Evolutionary conservation across 2,113 vertebrate genomes (phyloP).

Genomic region (Eurystomus gularis): DNA sequence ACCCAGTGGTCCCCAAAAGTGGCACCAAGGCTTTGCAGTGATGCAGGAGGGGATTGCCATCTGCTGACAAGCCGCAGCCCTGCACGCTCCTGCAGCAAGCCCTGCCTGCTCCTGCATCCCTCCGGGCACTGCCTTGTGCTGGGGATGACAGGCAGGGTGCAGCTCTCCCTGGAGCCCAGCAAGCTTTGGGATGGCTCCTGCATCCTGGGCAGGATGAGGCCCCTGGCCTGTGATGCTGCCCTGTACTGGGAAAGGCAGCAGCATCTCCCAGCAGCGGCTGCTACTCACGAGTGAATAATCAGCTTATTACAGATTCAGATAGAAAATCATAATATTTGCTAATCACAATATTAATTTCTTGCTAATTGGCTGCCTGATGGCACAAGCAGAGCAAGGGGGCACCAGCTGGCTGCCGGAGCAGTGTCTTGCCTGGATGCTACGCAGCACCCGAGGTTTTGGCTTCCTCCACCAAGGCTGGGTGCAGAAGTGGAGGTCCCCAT

Average conservation of each 20-base stretch:
- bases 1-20: background rate
- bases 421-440: background rate
- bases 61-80: slow-evolving; percentile 48
- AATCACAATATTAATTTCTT: slow-evolving; percentile 65
- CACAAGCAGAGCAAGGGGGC: slow-evolving; percentile 46
- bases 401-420: slow-evolving; percentile 35
- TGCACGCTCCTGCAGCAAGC: background rate
- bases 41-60: slow-evolving; percentile 49
- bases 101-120: background rate
- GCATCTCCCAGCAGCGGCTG: background rate
- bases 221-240: background rate
- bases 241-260: background rate
- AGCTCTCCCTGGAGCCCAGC: background rate
- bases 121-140: background rate
- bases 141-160: background rate
- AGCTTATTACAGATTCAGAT: slow-evolving; percentile 45
- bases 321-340: slow-evolving; percentile 64
- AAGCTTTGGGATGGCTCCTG: accelerated
- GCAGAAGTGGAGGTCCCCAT: background rate
- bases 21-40: background rate
- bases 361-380: slow-evolving; percentile 64
- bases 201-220: background rate
- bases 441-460: background rate
- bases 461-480: background rate
- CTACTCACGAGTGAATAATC: slow-evolving; percentile 35